These are phyloP conservation scores for Ophioderma brevispina DNA, from an alignment of 35 echinoderm and acorn worm species.

Conservation along the genomic window DNA sequence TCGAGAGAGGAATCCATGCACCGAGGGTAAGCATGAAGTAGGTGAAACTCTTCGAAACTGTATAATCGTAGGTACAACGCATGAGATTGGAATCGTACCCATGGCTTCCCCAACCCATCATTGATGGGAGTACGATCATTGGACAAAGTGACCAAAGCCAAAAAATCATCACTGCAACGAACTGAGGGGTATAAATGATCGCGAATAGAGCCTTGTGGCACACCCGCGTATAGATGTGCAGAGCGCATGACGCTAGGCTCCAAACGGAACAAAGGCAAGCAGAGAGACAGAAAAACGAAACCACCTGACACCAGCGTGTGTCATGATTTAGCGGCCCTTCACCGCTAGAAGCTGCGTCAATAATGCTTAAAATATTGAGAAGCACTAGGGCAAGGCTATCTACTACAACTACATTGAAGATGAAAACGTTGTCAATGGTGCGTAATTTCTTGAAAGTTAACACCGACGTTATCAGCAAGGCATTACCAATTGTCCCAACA, in stretches of 20 bases:
- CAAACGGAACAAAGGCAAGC: neutral
- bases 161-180: neutral
- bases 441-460: neutral
- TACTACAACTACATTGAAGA: neutral
- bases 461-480: neutral
- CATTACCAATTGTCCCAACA: neutral
- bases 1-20: neutral
- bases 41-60: neutral
- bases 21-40: neutral
- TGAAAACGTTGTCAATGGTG: neutral
- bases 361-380: neutral
- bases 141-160: neutral
- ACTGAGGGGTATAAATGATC: neutral
- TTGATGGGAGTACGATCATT: neutral
- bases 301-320: neutral
- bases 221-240: neutral
- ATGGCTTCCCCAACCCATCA: neutral
- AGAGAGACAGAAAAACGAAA: neutral
- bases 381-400: neutral
- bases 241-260: neutral
- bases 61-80: neutral
- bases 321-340: neutral
- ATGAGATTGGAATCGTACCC: neutral
- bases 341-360: neutral
- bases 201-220: constrained; percentile 2